These are phyloP conservation scores for Mixornis gularis DNA, from an alignment of 2,113 vertebrate genomes.

Conservation along the genomic window DNA sequence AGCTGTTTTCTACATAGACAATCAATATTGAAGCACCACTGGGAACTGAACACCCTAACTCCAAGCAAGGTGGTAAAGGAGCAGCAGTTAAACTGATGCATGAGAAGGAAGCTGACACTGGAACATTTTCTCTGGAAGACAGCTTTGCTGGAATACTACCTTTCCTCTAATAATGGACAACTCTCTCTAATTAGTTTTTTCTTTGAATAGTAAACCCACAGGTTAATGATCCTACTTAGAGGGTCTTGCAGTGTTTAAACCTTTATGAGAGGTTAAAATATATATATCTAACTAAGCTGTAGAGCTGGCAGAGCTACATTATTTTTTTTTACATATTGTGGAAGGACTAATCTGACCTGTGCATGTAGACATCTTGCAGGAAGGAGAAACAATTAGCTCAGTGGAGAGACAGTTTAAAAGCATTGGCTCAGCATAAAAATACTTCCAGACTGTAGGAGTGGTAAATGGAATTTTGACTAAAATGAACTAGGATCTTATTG, in stretches of 20 bases:
- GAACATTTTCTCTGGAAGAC: neutral
- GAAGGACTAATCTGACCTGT: neutral
- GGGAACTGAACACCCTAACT: neutral
- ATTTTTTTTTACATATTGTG: neutral
- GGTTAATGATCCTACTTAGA: neutral
- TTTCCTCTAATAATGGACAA: neutral
- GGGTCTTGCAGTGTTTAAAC: neutral
- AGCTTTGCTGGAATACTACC: neutral
- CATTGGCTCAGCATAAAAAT: neutral
- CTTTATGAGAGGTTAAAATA: neutral
- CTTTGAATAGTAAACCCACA: neutral
- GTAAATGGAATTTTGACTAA: neutral
- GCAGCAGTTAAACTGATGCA: neutral
- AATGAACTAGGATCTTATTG: constrained; percentile 1
- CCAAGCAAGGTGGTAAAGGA: neutral
- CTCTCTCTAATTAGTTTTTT: neutral
- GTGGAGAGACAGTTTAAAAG: neutral
- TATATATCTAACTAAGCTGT: neutral
- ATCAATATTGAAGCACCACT: neutral
- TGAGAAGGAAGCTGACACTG: neutral
- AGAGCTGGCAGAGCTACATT: neutral
- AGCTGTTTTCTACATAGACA: neutral
- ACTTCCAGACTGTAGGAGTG: neutral
- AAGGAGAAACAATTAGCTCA: neutral
- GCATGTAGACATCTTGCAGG: neutral